phyloP scores from a whole-genome alignment of 2,797 vertebrate genomes.

The Arremon brunneinucha region DNA sequence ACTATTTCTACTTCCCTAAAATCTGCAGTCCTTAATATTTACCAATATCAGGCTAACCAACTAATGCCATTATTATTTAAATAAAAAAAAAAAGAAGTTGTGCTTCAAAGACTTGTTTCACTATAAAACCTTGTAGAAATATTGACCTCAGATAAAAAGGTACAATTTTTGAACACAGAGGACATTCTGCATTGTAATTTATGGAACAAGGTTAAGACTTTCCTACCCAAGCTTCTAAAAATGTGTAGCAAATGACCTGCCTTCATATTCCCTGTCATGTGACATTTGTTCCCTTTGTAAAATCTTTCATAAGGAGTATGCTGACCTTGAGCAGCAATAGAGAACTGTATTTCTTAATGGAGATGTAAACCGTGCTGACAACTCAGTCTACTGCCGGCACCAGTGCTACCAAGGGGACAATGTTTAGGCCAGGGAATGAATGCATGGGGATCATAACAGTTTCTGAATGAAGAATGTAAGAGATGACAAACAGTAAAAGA shows the following conservation, averaged over 20 bases:
- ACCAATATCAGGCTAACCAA: not conserved
- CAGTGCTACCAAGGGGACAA: conserved; percentile 14
- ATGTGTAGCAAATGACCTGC: not conserved
- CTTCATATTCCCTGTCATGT: not conserved
- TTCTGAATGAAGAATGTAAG: conserved; percentile 18
- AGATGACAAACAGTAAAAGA: conserved; percentile 36
- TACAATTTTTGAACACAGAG: not conserved
- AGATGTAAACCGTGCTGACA: not conserved
- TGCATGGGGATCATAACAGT: not conserved
- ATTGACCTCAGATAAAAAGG: not conserved
- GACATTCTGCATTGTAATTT: not conserved
- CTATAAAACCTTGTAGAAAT: not conserved
- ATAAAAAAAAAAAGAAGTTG: not conserved
- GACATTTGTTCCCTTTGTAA: not conserved
- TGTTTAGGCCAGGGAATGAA: conserved; percentile 1
- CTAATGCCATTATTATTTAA: not conserved
- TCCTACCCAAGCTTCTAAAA: not conserved
- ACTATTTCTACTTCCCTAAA: not conserved
- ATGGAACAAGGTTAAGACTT: conserved; percentile 24
- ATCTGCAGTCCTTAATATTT: not conserved
- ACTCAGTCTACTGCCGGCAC: not conserved
- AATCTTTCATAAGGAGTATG: conserved; percentile 8
- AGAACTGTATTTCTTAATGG: not conserved
- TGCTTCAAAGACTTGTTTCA: not conserved
- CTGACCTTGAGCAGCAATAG: conserved; percentile 30